Base-by-base conservation (phyloP, 2,113 vertebrate genomes). In the Coreoperca whiteheadi region DNA sequence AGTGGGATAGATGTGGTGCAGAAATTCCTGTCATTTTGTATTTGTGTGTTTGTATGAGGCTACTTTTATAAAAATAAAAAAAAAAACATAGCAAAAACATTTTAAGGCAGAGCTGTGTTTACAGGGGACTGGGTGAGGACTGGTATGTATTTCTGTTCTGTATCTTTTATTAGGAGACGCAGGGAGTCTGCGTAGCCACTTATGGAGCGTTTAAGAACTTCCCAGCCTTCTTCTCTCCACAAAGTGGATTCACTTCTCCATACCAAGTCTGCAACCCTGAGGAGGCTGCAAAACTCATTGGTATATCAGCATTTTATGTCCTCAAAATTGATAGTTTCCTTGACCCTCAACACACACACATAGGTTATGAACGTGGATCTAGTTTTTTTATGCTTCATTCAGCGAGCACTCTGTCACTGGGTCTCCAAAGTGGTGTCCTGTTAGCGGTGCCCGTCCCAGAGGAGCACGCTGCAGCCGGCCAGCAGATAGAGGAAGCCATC, bases 181-280 rank as follows among this genome's bases (percentile, higher is more conserved):
- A 97, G 69, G 97, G 97, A 10, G 96, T 98, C 32, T 98, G 97
- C 0, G 97, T 98, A 46, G 96, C 96, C 82, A 96, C 96, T 18
- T 97, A 96, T 77, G 97, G 97, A 63, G 82, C 93, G 21, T 95
- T 96, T 21, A 94, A 88, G 79, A 94, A 94, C 53, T 98, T 98
- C 78, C 97, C 97, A 69, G 96, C 97, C 23, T 98, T 98, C 93
- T 98, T 98, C 82, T 94, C 95, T 46, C 56, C 85, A 30, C 91
- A 92, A 65, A 98, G 97, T 5, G 96, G 96, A 74, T 98, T 96
- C 85, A 92, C 89, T 67, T 96, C 97, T 56, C 95, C 96, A 0
- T 97, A 93, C 74, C 92, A 94, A 0, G 95, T 97, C 64, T 80
- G 10, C n/a, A 76, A 96, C 21, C 96, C 97, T 50, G 85, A 95